phyloP scores from a whole-genome alignment of 2,888 invertebrate species.

The Alitta virens region DNA sequence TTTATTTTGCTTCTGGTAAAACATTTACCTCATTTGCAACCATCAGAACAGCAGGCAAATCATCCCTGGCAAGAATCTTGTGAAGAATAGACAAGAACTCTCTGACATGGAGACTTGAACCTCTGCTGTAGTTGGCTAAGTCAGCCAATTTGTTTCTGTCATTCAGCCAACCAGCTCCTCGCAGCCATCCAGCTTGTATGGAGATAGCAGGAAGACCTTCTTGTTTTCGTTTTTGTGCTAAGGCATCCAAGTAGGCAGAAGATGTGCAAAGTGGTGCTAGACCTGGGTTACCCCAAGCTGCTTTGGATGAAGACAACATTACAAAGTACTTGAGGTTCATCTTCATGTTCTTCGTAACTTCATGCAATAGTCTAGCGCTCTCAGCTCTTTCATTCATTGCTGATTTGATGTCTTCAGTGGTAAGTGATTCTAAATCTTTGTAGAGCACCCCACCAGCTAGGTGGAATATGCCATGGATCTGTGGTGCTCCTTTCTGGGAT shows the following conservation, averaged over 20 bases:
- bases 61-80: neutral
- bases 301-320: slow-evolving; percentile 5
- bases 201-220: slow-evolving; percentile 9
- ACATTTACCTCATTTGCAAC: slow-evolving; percentile 11
- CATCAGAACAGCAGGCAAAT: slow-evolving; percentile 10
- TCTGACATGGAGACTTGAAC: slow-evolving; percentile 2
- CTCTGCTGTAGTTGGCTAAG: neutral
- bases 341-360: neutral
- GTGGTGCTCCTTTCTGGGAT: neutral
- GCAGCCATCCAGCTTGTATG: slow-evolving; percentile 4
- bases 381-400: neutral
- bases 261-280: neutral
- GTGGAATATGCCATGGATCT: slow-evolving; percentile 1
- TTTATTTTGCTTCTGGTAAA: neutral
- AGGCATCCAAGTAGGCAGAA: neutral
- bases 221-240: neutral
- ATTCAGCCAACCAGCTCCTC: slow-evolving; percentile 1
- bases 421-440: neutral
- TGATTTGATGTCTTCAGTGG: neutral
- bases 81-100: slow-evolving; percentile 9
- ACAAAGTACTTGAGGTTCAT: slow-evolving; percentile 11
- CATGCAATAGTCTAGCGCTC: neutral
- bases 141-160: neutral
- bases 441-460: neutral
- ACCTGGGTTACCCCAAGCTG: slow-evolving; percentile 4